Conservation (phyloP, 2,797 vertebrate species). For the Sternarchorhynchus goeldii region DNA sequence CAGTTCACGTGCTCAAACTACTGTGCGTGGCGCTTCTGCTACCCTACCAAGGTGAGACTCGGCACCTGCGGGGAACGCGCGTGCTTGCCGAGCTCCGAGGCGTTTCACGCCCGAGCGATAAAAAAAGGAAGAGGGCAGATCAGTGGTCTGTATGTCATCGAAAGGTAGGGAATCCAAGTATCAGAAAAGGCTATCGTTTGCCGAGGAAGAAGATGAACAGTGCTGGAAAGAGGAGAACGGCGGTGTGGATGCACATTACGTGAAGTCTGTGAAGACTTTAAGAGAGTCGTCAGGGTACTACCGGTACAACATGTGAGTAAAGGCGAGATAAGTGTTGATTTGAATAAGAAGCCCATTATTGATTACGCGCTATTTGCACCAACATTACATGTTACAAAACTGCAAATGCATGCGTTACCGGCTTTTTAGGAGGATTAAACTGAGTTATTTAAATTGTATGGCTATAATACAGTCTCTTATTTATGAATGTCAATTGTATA, state of each 20-base stretch:
- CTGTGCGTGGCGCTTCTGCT: not conserved
- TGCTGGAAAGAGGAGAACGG: slow-evolving; percentile 65
- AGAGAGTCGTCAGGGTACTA: slow-evolving; percentile 49
- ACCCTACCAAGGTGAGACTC: not conserved
- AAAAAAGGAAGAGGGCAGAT: slow-evolving; percentile 1
- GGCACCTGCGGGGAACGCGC: slow-evolving; percentile 12
- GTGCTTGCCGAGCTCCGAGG: slow-evolving; percentile 7
- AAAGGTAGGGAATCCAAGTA: slow-evolving; percentile 43
- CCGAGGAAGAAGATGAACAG: slow-evolving; percentile 61
- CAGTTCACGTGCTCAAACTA: no score
- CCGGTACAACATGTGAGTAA: slow-evolving; percentile 57
- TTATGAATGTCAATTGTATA: not conserved
- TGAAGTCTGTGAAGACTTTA: slow-evolving; percentile 47
- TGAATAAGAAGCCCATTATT: no score
- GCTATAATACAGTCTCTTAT: not conserved
- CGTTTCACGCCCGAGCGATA: not conserved
- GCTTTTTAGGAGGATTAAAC: not conserved
- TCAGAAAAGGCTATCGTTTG: slow-evolving; percentile 54
- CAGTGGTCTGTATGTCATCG: slow-evolving; percentile 49
- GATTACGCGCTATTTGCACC: no score
- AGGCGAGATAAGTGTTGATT: no score
- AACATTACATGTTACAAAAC: no score
- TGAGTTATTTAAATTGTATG: not conserved
- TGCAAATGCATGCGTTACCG: no score
- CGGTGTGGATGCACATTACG: slow-evolving; percentile 58